A percentile compares a stretch with the other conserved stretches of the same genome.
Evolutionary conservation across 2,888 invertebrate genomes (phyloP).

Genomic region (Cremastinae sp.): DNA sequence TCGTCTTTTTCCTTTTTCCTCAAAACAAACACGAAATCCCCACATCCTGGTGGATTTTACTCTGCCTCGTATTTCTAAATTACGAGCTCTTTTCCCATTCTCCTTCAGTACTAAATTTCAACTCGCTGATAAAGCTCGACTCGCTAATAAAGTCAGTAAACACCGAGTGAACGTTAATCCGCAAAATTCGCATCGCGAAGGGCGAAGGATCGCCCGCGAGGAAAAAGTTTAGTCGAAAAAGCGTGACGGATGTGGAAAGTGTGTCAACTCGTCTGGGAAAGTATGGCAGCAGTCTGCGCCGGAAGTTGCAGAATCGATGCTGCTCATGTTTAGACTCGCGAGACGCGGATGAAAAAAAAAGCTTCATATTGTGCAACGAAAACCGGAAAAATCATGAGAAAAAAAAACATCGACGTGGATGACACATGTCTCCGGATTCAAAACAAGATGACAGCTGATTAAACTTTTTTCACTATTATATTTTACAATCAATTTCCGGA

Average conservation of each 20-base stretch:
- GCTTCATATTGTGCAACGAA: constrained; percentile 15
- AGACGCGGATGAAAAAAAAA: neutral
- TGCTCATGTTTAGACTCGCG: constrained; percentile 23
- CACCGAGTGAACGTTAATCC: no score
- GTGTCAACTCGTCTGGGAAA: constrained; percentile 6
- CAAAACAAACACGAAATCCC: no score
- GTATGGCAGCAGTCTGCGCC: constrained; percentile 30
- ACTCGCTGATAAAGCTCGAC: no score
- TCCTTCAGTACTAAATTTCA: no score
- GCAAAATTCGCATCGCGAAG: neutral
- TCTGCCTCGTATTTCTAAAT: no score
- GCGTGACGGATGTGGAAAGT: constrained; percentile 1
- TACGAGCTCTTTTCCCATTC: no score
- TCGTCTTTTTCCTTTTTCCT: no score
- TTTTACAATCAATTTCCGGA: constrained; percentile 4
- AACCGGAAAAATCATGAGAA: constrained; percentile 30
- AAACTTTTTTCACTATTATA: constrained; percentile 63
- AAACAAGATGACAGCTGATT: constrained; percentile 48
- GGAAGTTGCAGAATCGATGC: constrained; percentile 40
- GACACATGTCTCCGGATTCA: constrained; percentile 16
- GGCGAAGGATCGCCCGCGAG: neutral
- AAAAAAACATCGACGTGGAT: constrained; percentile 23
- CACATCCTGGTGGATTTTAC: no score
- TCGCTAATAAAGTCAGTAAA: no score
- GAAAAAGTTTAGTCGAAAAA: neutral